phyloP scores from a whole-genome alignment of 1,140 invertebrate species.

The Antheraea mylitta region DNA sequence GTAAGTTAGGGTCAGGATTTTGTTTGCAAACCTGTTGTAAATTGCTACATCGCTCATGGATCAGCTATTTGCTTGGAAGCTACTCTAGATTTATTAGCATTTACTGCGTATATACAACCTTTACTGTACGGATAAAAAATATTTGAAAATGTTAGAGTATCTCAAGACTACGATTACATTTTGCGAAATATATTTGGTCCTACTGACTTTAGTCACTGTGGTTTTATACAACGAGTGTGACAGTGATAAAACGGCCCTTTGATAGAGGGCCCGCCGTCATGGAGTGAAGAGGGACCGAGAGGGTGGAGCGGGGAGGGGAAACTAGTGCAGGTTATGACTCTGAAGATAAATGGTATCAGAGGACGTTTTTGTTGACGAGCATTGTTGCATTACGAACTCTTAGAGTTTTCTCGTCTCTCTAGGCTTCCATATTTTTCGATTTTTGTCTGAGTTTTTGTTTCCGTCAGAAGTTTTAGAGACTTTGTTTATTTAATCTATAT shows the following conservation, averaged over 20 bases:
- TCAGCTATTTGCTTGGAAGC: no score
- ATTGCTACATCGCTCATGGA: no score
- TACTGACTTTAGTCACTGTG: background rate
- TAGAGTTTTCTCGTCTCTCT: background rate
- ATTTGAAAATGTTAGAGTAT: no score
- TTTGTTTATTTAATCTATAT: no score
- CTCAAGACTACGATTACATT: background rate
- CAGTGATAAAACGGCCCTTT: constrained; percentile 34
- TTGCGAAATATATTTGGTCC: background rate
- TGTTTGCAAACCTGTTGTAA: no score
- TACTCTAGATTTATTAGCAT: no score
- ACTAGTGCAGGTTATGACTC: constrained; percentile 18
- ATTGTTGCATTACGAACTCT: background rate
- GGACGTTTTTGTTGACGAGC: constrained; percentile 19
- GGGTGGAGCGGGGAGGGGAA: background rate
- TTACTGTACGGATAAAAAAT: no score
- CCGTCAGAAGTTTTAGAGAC: no score
- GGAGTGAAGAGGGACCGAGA: background rate
- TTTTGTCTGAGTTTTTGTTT: no score
- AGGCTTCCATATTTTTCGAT: no score
- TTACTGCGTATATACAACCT: no score
- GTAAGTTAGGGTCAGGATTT: no score
- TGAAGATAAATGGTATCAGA: constrained; percentile 17
- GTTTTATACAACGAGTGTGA: constrained; percentile 13
- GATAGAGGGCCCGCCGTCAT: constrained; percentile 30